Evolutionary conservation across 2,113 vertebrate species (phyloP), one percentile per base, ranked within the genome.

Genomic region (Zingel zingel): DNA sequence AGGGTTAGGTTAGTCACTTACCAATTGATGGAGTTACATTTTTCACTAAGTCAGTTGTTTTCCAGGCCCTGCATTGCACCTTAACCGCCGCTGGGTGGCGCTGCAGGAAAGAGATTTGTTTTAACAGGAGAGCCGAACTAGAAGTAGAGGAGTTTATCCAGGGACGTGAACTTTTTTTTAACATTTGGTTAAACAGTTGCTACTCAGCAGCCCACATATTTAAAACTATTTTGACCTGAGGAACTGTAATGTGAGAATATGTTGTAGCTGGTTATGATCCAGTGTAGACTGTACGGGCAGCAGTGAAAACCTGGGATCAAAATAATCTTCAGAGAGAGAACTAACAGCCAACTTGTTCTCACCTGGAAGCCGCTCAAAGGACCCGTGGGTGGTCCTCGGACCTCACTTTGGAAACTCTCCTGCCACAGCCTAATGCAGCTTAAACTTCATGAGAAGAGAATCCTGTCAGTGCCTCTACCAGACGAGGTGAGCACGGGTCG

Each of bases 351-450:
- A 12, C 39, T 19, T 53, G 11, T 9, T 30, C 71, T 79, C 33
- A 90, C 78, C 83, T 91, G 76, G 69, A 78, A 80, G 47, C 63
- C 9, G 23, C 51, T 59, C 64, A 25, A 5, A 51, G 45, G 83
- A 73, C 83, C 76, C 3, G 62, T 82, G 85, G 79, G 74, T 79
- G 84, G 87, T 86, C 83, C 87, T 19, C 67, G 77, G 81, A 77
- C 79, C 77, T 36, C 67, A n/a, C 50, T 56, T 84, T 80, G 81
- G 76, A 79, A 74, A 77, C 75, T 72, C 67, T 68, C 50, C 69
- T 19, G 50, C 61, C 77, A 9, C 53, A 16, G 8, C 77, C 73
- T 75, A 57, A 0, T 4, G 67, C 61, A 18, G 63, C 10, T 65
- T 48, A 51, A 74, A 86, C 43, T 33, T 36, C 15, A 67, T n/a